Base-by-base conservation (phyloP, 2,888 invertebrate genomes). In the Timema podura region DNA sequence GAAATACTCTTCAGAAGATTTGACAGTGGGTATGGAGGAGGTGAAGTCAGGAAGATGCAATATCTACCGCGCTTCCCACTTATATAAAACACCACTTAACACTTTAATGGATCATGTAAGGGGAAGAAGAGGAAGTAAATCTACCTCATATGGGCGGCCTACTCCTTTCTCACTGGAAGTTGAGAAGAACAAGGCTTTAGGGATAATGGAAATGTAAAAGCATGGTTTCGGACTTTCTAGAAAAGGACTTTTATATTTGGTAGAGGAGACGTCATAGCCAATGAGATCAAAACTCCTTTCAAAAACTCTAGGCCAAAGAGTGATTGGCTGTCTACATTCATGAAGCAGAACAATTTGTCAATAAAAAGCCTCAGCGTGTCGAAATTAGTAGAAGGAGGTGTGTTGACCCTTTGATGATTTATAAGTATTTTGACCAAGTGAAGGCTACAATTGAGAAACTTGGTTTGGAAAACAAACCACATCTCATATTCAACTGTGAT, bases 311-410 rank as follows among this genome's bases (percentile, higher is more conserved):
- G 71, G 6, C 78, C 77, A 46, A 77, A 78, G 0, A 70, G 76
- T 64, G 77, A 77, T 64, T 78, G 77, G 77, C 78, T 78, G 68
- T n/a, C 74, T 0, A 65, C 64, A 5, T 79, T 78, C 73, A 76
- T 75, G 70, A 77, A 76, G 65, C 70, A 77, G n/a, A 74, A 79
- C 68, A 72, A 74, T 67, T 61, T 80, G 13, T 77, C n/a, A n/a
- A 77, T 30, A 80, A 76, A 77, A 75, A 71, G 78, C 30, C 79
- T 8, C 77, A 80, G 76, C 73, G 74, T 47, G 77, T 79, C 7
- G 79, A 80, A 74, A 74, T 75, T 73, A 73, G 76, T 73, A 48
- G 77, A 78, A 78, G 76, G 69, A 76, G 75, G 70, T 70, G 67
- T 2, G 51, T 69, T 5, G 74, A 77, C 71, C 76, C 76, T 8